Evolutionary conservation across 2,113 vertebrate genomes (phyloP), one percentile per base, ranked within the genome.

Genomic region (Chaetorhynchus papuensis): DNA sequence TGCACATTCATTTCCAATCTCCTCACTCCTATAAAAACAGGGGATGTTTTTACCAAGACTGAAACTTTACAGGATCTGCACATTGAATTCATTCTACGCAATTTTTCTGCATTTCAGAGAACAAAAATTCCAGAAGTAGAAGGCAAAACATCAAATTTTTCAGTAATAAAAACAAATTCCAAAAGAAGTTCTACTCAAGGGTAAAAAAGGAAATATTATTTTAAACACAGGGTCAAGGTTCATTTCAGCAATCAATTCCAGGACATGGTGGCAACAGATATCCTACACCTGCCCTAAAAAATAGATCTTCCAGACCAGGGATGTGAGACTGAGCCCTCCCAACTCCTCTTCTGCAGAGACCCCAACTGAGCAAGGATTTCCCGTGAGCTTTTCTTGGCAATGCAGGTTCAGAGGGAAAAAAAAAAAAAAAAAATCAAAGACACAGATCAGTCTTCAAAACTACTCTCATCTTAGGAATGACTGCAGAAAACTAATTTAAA

Each of bases 251-350:
- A 89, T 45, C 18, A 15, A 37, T 35, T 14, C 27, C 28, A 66
- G 39, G 2, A 35, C 21, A 14, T 0, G 33, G 27, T 3, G 52
- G 49, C 15, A 87, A 39, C 2, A 27, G 3, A 45, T 7, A 41
- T 11, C 15, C 64, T 41, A n/a, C 0, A 11, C 2, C 45, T 56
- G 28, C 14, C 19, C 35, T 79, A 65, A 53, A 53, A 45, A 74
- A 27, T 13, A 65, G n/a, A 44, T 30, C 21, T 39, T 61, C 39
- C n/a, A 49, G 10, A 21, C 5, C 1, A 4, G 0, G 8, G 20
- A 6, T 14, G 39, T 1, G 28, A 71, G 28, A 59, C 6, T 13
- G 19, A 92, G 44, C 21, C 39, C 37, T 65, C 12, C 7, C 72
- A 81, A 5, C 33, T 39, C 56, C 57, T 18, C 4, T 0, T 13